A percentile compares a stretch with the other conserved stretches of the same genome.
Conservation (phyloP, 2,888 invertebrate genomes). For the Macropis europaea region DNA sequence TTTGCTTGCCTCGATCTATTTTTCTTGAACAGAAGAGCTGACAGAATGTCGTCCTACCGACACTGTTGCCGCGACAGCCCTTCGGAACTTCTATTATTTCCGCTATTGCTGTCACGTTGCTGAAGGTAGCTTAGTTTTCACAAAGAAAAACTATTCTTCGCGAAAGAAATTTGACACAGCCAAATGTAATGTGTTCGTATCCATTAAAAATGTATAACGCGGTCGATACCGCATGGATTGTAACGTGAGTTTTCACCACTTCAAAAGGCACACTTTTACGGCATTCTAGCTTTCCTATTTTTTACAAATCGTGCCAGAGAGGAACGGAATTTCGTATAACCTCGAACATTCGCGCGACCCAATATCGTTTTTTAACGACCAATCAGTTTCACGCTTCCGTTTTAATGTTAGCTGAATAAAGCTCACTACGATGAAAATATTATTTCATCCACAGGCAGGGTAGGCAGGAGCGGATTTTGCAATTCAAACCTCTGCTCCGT, state of each 20-base stretch:
- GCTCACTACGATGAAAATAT: slow-evolving; percentile 8
- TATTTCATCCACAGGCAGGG: slow-evolving; percentile 12
- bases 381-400: too few species aligned
- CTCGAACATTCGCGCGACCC: neutral
- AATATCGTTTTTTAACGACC: neutral
- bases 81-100: slow-evolving; percentile 21
- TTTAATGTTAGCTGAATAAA: slow-evolving; percentile 9
- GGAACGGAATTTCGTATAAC: too few species aligned
- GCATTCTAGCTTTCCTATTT: too few species aligned
- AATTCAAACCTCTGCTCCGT: neutral
- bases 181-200: too few species aligned
- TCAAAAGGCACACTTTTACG: too few species aligned
- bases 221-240: too few species aligned
- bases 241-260: too few species aligned
- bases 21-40: slow-evolving; percentile 21
- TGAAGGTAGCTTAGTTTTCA: neutral
- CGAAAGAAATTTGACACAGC: neutral
- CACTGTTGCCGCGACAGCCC: slow-evolving; percentile 1
- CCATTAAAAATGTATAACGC: too few species aligned
- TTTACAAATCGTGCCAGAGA: too few species aligned
- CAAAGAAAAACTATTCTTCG: slow-evolving; percentile 11
- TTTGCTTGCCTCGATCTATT: slow-evolving; percentile 40
- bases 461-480: neutral
- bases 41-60: neutral
- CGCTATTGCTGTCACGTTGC: slow-evolving; percentile 21